Percentiles rank a stretch among this genome's conserved stretches.
phyloP scores from a whole-genome alignment of 2,888 invertebrate species.

The Oscheius onirici region DNA sequence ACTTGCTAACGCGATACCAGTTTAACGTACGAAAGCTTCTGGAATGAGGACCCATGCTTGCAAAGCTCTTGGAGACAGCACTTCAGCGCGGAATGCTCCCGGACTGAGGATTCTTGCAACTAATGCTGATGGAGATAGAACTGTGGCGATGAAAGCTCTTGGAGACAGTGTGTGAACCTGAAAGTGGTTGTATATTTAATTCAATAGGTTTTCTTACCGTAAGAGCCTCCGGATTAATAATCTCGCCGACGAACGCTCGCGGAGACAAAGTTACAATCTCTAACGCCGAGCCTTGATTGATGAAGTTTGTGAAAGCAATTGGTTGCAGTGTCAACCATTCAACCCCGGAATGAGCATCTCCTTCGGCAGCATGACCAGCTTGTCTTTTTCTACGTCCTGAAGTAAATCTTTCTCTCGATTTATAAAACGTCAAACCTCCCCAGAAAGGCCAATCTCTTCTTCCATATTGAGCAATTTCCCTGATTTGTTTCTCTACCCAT shows the following conservation, averaged over 20 bases:
- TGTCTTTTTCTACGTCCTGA: slow-evolving; percentile 15
- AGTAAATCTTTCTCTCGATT: background rate
- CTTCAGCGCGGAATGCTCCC: slow-evolving; percentile 49
- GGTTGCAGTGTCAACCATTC: slow-evolving; percentile 44
- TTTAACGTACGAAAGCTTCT: slow-evolving; percentile 55
- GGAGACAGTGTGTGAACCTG: slow-evolving; percentile 59
- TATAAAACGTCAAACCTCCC: slow-evolving; percentile 10
- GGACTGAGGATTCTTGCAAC: slow-evolving; percentile 62
- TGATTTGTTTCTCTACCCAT: slow-evolving; percentile 51
- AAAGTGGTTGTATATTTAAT: slow-evolving; percentile 7
- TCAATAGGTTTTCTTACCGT: slow-evolving; percentile 30
- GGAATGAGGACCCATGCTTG: slow-evolving; percentile 64
- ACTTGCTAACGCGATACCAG: too few relatives aligned
- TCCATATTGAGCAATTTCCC: slow-evolving; percentile 46
- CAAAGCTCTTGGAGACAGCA: slow-evolving; percentile 61
- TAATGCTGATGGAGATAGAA: slow-evolving; percentile 64
- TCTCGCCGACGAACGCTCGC: slow-evolving; percentile 58
- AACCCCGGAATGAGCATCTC: slow-evolving; percentile 26
- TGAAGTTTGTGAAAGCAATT: slow-evolving; percentile 57
- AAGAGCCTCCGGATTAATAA: slow-evolving; percentile 56
- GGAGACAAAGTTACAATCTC: slow-evolving; percentile 63
- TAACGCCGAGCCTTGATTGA: slow-evolving; percentile 54
- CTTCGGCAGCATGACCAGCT: slow-evolving; percentile 4
- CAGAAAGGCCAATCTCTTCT: slow-evolving; percentile 46
- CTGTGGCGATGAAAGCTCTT: slow-evolving; percentile 66